phyloP scores from a whole-genome alignment of 2,888 invertebrate genomes.

The Chrysomela aeneicollis region DNA sequence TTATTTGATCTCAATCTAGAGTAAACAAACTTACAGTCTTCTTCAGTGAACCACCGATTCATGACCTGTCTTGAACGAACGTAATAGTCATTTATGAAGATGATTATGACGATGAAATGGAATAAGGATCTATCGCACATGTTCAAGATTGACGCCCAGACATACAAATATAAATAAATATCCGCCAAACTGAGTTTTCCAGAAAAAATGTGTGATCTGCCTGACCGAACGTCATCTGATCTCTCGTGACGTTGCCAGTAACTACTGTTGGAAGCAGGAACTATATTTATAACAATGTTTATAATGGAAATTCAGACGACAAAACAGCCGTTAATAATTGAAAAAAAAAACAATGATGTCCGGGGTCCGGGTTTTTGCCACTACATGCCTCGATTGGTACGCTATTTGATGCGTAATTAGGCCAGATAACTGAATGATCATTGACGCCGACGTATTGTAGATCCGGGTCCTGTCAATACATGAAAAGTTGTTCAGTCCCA shows the following conservation, averaged over 20 bases:
- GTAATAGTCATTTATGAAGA: background rate
- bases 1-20: background rate
- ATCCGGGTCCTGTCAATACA: background rate
- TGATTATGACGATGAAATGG: background rate
- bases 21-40: background rate
- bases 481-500: background rate
- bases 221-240: background rate
- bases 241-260: background rate
- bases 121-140: background rate
- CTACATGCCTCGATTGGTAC: background rate
- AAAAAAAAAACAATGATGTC: background rate
- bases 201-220: background rate
- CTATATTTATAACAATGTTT: slow-evolving; percentile 7
- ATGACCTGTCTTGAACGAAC: background rate
- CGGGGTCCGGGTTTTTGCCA: background rate
- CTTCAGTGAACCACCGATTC: slow-evolving; percentile 1
- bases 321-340: slow-evolving; percentile 2
- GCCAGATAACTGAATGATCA: background rate
- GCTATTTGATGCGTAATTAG: background rate
- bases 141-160: background rate
- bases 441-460: background rate
- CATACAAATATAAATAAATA: background rate
- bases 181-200: background rate
- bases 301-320: background rate
- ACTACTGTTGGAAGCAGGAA: background rate